Evolutionary conservation across 2,888 invertebrate species (phyloP), one percentile per base, ranked within the genome.

Genomic region (Rhyacophila evoluta): DNA sequence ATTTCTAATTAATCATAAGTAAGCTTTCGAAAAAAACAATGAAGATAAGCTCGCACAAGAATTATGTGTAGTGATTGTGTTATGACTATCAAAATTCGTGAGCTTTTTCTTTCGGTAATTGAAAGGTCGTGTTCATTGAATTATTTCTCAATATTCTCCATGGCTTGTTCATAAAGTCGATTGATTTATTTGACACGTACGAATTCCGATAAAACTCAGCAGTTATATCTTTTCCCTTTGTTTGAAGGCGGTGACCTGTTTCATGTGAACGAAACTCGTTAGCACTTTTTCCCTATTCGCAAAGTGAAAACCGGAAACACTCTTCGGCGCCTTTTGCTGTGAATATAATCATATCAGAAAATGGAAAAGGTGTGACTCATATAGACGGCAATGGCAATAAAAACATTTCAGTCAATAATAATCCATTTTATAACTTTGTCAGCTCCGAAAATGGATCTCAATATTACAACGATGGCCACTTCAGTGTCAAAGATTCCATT

Each of bases 211-310:
- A 55, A 55, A 55, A 55, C 55, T 25, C 55, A 3, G 55, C 55
- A 55, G 15, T 55, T 55, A 55, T 55, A 2, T 6, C n/a, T n/a
- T 69, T 28, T 15, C 12, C 69, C 69, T 69, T 69, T 69, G 33
- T 69, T 69, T 15, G 69, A 69, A 33, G 29, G 28, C 69, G 69
- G 69, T 69, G 69, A 69, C 69, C 69, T 69, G 69, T 28, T 69
- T 33, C 28, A 69, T 6, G 33, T 29, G 33, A 69, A 69, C 33
- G 29, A 69, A 28, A 33, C 69, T 69, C 69, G 69, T 69, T 33
- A 33, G 69, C 10, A 12, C 15, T 29, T 69, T 33, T 28, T 55
- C 15, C 55, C 55, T 55, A 25, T 55, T 55, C 55, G 55, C 55
- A 55, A 55, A 15, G 19, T 55, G 55, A 55, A 55, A 55, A 19